Conservation (phyloP, 1,140 invertebrate species). For the Delia radicum region DNA sequence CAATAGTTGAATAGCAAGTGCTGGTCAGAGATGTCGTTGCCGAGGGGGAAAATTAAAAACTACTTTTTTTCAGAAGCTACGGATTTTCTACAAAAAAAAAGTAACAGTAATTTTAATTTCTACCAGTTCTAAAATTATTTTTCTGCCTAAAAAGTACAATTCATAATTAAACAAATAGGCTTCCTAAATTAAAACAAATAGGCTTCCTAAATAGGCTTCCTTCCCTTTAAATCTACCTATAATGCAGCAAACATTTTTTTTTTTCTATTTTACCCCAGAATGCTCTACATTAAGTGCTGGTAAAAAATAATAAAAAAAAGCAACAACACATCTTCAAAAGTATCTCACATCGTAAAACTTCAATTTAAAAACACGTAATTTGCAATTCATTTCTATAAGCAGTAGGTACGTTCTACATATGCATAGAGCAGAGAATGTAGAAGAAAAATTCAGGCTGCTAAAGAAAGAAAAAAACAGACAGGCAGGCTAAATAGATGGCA, state of each 20-base stretch:
- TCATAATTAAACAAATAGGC: too few species aligned
- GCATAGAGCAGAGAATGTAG: not conserved
- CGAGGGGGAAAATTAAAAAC: too few species aligned
- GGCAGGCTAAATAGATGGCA: constrained; percentile 3
- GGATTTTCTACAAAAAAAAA: too few species aligned
- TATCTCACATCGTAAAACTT: constrained; percentile 27
- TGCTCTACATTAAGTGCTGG: constrained; percentile 18
- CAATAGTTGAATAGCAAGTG: too few species aligned
- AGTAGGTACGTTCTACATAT: not conserved
- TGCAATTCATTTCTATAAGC: constrained; percentile 25
- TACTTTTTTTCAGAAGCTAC: too few species aligned
- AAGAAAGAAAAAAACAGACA: not conserved
- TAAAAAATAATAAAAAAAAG: not conserved
- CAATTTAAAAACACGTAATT: constrained; percentile 27
- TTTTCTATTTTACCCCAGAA: not conserved
- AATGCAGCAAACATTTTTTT: not conserved
- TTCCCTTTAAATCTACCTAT: not conserved
- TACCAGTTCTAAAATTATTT: too few species aligned
- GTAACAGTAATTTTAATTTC: too few species aligned
- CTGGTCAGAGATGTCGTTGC: too few species aligned
- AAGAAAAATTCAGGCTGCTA: not conserved
- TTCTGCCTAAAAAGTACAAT: too few species aligned
- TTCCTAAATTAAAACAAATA: too few species aligned
- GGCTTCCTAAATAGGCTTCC: too few species aligned
- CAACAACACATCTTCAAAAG: constrained; percentile 17